Evolutionary conservation across 2,113 vertebrate species (phyloP), one percentile per base, ranked within the genome.

Genomic region (Argyrosomus japonicus): DNA sequence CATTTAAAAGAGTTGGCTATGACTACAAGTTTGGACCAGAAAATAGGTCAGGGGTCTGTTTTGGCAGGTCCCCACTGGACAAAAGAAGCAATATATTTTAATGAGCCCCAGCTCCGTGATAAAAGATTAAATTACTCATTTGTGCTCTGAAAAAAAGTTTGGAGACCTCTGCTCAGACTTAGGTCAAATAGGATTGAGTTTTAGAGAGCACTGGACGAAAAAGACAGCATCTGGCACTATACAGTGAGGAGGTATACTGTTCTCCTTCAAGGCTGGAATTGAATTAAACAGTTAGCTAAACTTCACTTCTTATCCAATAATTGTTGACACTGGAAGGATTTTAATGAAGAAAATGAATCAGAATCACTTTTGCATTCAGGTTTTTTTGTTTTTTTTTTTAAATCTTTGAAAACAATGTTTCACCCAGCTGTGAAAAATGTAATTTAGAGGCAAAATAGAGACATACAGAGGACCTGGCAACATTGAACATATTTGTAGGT

Each of bases 41-140:
- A 79, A 86, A 53, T 88, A 67, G 76, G 77, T 89, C 83, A 83
- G 43, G 70, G 68, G 62, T 84, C 79, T 84, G 54, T 68, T 77
- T 63, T 89, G 87, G 75, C 82, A 78, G 25, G 63, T 87, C 71
- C 43, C 61, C 56, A 45, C 25, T 68, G 81, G 81, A 90, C 86
- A 85, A 85, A 82, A 82, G 80, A 78, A 82, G 78, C 83, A 85
- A 90, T 90, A 87, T 88, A 87, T 85, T 87, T 90, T 71, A 88
- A 89, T 86, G 86, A 81, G 87, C 60, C 69, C 58, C 68, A 74
- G 80, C 57, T 69, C 67, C 15, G 21, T 80, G 85, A 89, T 86
- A 85, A 88, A 90, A 90, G 79, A 88, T 89, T 81, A 84, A 89
- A 89, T 74, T 82, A 81, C 79, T 89, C 65, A 87, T 87, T 87